phyloP scores from a whole-genome alignment of 2,113 vertebrate genomes.

The Lucifuga dentata region DNA sequence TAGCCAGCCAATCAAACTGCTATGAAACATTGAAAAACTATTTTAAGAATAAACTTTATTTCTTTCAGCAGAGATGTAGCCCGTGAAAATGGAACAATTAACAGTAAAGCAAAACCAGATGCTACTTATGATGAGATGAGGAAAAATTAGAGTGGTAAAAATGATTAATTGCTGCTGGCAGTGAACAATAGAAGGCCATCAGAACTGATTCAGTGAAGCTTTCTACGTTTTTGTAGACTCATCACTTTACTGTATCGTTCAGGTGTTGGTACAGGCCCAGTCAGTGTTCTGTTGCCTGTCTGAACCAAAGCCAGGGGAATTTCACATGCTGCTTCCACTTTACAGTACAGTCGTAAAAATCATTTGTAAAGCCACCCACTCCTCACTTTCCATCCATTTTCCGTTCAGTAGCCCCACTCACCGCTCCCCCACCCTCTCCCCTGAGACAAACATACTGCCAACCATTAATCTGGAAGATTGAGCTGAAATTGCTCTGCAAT shows the following conservation, averaged over 20 bases:
- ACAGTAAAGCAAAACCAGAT: conserved; percentile 57
- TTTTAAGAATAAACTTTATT: conserved; percentile 33
- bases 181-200: conserved; percentile 1
- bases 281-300: conserved; percentile 14
- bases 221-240: background rate
- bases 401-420: conserved; percentile 45
- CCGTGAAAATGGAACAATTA: conserved; percentile 37
- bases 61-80: conserved; percentile 23
- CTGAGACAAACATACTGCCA: conserved; percentile 38
- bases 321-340: conserved; percentile 33
- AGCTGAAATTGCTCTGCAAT: conserved; percentile 13
- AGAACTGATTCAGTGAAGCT: conserved; percentile 30
- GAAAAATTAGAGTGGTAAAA: conserved; percentile 40
- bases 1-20: conserved; percentile 25
- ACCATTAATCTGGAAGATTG: conserved; percentile 31
- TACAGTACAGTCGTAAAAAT: conserved; percentile 34
- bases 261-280: too few species aligned
- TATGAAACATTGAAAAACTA: conserved; percentile 50
- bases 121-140: conserved; percentile 36
- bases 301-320: conserved; percentile 32
- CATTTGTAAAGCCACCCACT: conserved; percentile 59
- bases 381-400: conserved; percentile 57
- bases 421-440: conserved; percentile 29
- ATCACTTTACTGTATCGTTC: too few species aligned
- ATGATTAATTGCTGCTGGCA: conserved; percentile 13